These are phyloP conservation scores for Eurytoma adleriae DNA, from an alignment of 2,888 invertebrate genomes.

Conservation along the genomic window DNA sequence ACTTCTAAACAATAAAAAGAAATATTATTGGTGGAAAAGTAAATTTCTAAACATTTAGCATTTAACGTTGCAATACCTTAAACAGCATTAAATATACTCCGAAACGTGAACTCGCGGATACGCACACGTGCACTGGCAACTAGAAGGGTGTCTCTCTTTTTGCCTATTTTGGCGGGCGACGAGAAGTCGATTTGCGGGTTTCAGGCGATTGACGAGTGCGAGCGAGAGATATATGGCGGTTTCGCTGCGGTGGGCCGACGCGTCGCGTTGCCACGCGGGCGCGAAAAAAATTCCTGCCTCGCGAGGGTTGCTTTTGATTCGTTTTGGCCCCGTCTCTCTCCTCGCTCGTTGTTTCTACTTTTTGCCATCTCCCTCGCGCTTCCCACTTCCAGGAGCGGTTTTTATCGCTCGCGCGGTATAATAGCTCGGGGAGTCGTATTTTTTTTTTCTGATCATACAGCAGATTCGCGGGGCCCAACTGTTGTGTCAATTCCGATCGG, in stretches of 20 bases:
- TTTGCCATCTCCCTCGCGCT: not conserved
- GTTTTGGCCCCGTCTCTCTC: conserved; percentile 33
- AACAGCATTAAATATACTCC: too few species aligned
- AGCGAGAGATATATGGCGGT: conserved; percentile 49
- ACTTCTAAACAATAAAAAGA: too few species aligned
- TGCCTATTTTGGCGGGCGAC: conserved; percentile 41
- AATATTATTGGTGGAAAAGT: too few species aligned
- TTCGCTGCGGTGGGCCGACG: conserved; percentile 36
- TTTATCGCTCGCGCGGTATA: conserved; percentile 29
- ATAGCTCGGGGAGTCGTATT: conserved; percentile 52
- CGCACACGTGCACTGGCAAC: not conserved
- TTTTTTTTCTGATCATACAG: conserved; percentile 51
- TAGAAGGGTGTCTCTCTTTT: conserved; percentile 39
- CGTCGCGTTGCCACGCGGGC: not conserved
- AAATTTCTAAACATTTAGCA: too few species aligned
- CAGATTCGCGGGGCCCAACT: conserved; percentile 26
- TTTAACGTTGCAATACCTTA: too few species aligned
- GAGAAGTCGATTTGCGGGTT: conserved; percentile 56
- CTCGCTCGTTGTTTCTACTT: conserved; percentile 46
- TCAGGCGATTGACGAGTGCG: conserved; percentile 48
- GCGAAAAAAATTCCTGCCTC: conserved; percentile 52
- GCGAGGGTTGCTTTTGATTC: conserved; percentile 54
- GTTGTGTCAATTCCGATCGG: conserved; percentile 51
- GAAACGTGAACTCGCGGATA: not conserved
- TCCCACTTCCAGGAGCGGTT: conserved; percentile 35